Conservation (phyloP, 2,888 invertebrate genomes). For the Phlogophora meticulosa region DNA sequence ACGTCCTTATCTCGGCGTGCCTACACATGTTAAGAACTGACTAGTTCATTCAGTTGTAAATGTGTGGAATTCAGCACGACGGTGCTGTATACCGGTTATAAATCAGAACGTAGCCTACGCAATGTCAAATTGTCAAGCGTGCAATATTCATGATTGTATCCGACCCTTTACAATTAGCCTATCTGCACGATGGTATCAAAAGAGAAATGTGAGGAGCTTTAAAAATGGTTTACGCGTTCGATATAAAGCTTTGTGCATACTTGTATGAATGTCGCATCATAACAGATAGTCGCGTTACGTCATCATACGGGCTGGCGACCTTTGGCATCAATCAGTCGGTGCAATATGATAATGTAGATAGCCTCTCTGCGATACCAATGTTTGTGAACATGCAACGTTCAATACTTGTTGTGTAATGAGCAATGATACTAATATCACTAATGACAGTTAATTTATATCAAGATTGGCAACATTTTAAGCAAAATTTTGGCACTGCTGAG, state of each 20-base stretch:
- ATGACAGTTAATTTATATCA: not conserved
- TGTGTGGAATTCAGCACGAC: slow-evolving; percentile 46
- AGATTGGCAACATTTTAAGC: slow-evolving; percentile 7
- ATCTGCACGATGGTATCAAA: slow-evolving; percentile 45
- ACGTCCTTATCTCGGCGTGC: slow-evolving; percentile 49
- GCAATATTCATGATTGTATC: slow-evolving; percentile 54
- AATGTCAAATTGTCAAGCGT: slow-evolving; percentile 53
- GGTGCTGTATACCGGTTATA: slow-evolving; percentile 40
- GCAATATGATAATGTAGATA: slow-evolving; percentile 73
- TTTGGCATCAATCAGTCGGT: slow-evolving; percentile 82
- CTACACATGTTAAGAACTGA: slow-evolving; percentile 36
- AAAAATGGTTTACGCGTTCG: slow-evolving; percentile 46
- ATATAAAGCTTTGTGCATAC: slow-evolving; percentile 29
- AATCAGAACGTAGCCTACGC: slow-evolving; percentile 57
- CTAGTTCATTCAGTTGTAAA: slow-evolving; percentile 50
- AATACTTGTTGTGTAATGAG: slow-evolving; percentile 14
- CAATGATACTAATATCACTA: not conserved
- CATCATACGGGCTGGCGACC: slow-evolving; percentile 66
- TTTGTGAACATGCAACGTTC: slow-evolving; percentile 51
- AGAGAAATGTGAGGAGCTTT: slow-evolving; percentile 33
- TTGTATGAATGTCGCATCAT: slow-evolving; percentile 34
- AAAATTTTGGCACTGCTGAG: not conserved
- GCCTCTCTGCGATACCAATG: slow-evolving; percentile 58
- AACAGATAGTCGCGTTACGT: slow-evolving; percentile 46
- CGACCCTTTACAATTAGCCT: slow-evolving; percentile 55